phyloP scores from a whole-genome alignment of 1,140 invertebrate species.

The Formica selysi region DNA sequence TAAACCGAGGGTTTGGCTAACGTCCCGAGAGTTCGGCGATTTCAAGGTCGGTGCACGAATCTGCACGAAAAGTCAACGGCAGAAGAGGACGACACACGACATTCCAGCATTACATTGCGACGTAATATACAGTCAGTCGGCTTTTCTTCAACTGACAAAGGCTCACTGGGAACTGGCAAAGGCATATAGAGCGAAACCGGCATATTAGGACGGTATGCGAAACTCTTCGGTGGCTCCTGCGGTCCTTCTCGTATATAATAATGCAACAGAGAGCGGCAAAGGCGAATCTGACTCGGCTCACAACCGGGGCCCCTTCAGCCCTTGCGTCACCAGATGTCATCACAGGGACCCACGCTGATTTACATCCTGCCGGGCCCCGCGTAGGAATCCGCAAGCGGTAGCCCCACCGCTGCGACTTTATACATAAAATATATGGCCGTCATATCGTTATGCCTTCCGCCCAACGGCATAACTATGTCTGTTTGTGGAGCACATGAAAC shows the following conservation, averaged over 20 bases:
- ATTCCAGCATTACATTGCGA: conserved; percentile 79
- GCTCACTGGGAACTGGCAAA: conserved; percentile 78
- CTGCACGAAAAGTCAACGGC: conserved; percentile 47
- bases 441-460: conserved; percentile 78
- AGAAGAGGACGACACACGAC: conserved; percentile 64
- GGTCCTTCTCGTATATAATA: conserved; percentile 73
- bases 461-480: conserved; percentile 67
- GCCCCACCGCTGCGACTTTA: conserved; percentile 67
- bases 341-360: conserved; percentile 75
- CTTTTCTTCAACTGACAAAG: conserved; percentile 81
- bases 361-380: conserved; percentile 72
- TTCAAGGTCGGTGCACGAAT: conserved; percentile 49
- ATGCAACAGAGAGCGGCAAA: conserved; percentile 55
- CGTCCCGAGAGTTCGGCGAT: not conserved
- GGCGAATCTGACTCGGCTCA: conserved; percentile 29
- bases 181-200: conserved; percentile 65
- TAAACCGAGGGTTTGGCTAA: not conserved
- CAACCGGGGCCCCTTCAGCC: conserved; percentile 59
- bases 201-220: conserved; percentile 83
- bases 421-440: conserved; percentile 79
- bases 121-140: conserved; percentile 83
- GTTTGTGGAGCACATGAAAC: conserved; percentile 70
- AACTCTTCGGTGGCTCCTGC: conserved; percentile 28
- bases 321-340: conserved; percentile 81
- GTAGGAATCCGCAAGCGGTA: conserved; percentile 65